Conservation (phyloP, 2,888 invertebrate genomes). For the Conomelus anceps region DNA sequence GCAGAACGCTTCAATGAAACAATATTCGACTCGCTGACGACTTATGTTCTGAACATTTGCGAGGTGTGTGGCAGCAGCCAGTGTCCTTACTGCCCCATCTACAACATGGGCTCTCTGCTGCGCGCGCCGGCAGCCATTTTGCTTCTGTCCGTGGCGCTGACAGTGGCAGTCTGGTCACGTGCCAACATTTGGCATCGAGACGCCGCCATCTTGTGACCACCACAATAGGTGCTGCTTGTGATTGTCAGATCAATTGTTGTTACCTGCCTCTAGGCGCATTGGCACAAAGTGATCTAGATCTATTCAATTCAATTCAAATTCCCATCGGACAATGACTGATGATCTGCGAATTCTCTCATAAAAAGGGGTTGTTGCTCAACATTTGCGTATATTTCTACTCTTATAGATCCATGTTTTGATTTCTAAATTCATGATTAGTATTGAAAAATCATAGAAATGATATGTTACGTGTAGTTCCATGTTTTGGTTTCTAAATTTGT, state of each 20-base stretch:
- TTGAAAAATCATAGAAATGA: too few species aligned
- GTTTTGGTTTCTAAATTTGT: too few species aligned
- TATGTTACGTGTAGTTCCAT: too few species aligned
- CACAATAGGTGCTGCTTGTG: neutral
- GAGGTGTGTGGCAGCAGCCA: conserved; percentile 92
- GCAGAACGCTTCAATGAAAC: conserved; percentile 87
- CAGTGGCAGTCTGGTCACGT: neutral
- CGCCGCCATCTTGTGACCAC: neutral
- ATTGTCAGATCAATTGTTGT: neutral
- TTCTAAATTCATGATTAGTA: too few species aligned
- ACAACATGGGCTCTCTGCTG: conserved; percentile 52
- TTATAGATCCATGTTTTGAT: too few species aligned
- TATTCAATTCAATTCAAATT: neutral
- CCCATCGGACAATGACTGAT: neutral
- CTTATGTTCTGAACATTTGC: conserved; percentile 83
- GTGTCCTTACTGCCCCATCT: conserved; percentile 85
- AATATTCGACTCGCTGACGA: conserved; percentile 79
- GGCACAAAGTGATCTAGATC: neutral
- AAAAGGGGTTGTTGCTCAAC: neutral
- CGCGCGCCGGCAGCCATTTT: conserved; percentile 17
- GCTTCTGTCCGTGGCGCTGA: conserved; percentile 5
- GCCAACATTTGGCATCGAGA: neutral
- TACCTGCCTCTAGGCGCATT: neutral
- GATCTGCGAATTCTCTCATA: neutral
- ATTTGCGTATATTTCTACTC: neutral